A percentile compares a stretch with the other conserved stretches of the same genome.
phyloP scores from a whole-genome alignment of 1,140 invertebrate genomes.

The Melanaphis sacchari region DNA sequence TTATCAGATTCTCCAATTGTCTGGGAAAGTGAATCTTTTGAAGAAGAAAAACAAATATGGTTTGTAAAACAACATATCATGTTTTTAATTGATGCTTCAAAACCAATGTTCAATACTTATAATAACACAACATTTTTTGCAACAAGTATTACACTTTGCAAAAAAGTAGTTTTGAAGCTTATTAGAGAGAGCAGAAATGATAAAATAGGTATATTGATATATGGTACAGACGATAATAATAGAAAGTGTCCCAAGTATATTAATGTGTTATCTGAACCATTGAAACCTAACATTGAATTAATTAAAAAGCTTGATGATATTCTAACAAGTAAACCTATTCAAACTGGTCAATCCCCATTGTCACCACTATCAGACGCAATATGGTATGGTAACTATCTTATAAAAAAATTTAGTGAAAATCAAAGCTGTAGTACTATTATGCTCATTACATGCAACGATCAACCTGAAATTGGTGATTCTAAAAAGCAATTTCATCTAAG shows the following conservation, averaged over 20 bases:
- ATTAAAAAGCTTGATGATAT: conserved; percentile 50
- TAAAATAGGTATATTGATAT: conserved; percentile 53
- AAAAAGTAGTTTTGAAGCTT: conserved; percentile 29
- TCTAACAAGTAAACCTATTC: background rate
- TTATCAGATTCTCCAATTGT: conserved; percentile 23
- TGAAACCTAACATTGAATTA: conserved; percentile 20
- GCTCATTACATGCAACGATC: conserved; percentile 54
- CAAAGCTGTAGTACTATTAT: conserved; percentile 44
- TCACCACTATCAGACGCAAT: conserved; percentile 36
- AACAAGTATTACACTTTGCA: conserved; percentile 34
- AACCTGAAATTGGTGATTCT: background rate
- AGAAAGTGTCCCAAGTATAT: conserved; percentile 40
- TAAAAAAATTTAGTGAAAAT: conserved; percentile 53
- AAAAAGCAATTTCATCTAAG: conserved; percentile 31
- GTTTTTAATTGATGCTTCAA: conserved; percentile 46
- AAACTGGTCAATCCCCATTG: background rate
- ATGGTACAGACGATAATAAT: conserved; percentile 44
- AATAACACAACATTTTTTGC: conserved; percentile 33
- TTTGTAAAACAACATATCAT: conserved; percentile 32
- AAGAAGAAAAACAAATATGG: conserved; percentile 48
- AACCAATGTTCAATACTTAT: conserved; percentile 43
- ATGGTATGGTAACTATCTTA: conserved; percentile 45
- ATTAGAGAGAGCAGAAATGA: conserved; percentile 45
- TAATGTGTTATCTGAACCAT: conserved; percentile 22
- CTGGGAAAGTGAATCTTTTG: conserved; percentile 35